A percentile compares a stretch with the other conserved stretches of the same genome.
phyloP scores from a whole-genome alignment of 2,113 vertebrate species.

The Vicugna pacos region DNA sequence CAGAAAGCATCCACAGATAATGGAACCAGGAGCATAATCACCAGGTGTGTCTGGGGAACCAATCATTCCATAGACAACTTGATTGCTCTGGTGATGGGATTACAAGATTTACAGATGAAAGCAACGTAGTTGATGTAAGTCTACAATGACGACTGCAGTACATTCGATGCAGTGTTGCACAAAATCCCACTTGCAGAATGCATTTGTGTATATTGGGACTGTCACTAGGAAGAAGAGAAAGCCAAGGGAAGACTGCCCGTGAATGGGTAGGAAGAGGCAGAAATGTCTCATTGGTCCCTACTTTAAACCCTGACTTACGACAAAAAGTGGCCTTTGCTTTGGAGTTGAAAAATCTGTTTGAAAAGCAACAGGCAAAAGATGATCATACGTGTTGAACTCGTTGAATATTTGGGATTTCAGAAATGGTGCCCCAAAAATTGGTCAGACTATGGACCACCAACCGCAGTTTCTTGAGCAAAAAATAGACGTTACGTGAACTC shows the following conservation, averaged over 20 bases:
- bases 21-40: background rate
- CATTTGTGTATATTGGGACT: background rate
- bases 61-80: conserved; percentile 61
- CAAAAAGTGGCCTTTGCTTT: background rate
- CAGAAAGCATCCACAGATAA: background rate
- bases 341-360: background rate
- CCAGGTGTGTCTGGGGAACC: conserved; percentile 14
- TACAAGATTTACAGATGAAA: conserved; percentile 62
- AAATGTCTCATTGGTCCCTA: background rate
- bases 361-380: background rate
- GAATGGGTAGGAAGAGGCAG: background rate
- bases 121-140: background rate
- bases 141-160: background rate
- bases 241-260: background rate
- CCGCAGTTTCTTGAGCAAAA: background rate
- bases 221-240: background rate
- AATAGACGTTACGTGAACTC: background rate
- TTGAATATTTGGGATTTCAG: background rate
- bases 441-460: background rate
- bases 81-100: conserved; percentile 61
- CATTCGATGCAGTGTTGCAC: background rate
- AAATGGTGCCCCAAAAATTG: background rate
- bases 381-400: no score
- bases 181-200: conserved; percentile 31
- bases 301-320: background rate